Percentiles rank a stretch among this genome's conserved stretches.
Evolutionary conservation across 2,888 invertebrate genomes (phyloP).

Genomic region (Nyleta sp.): DNA sequence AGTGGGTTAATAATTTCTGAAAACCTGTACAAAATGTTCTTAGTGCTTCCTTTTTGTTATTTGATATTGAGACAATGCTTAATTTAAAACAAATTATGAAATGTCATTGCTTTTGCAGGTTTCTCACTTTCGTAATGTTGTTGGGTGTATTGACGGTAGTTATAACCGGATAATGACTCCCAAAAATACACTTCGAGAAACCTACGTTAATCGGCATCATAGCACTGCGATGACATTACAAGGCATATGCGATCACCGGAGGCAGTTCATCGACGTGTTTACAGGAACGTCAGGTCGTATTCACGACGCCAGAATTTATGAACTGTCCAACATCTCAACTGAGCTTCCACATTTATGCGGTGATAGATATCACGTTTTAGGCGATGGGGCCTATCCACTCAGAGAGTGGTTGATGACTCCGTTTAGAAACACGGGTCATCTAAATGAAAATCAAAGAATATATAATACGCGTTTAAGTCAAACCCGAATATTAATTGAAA

Average conservation of each 20-base stretch:
- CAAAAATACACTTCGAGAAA: not conserved
- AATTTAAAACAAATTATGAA: not conserved
- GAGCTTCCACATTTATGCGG: not conserved
- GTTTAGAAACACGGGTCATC: not conserved
- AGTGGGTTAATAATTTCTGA: no score
- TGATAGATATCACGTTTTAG: not conserved
- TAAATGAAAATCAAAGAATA: not conserved
- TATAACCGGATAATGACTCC: not conserved
- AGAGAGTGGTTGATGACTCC: conserved; percentile 7
- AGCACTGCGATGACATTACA: conserved; percentile 6
- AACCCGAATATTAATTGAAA: conserved; percentile 1
- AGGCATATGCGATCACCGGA: conserved; percentile 4
- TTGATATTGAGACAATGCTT: not conserved
- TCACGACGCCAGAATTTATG: conserved; percentile 25
- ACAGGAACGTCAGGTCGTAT: conserved; percentile 13
- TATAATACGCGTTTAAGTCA: not conserved
- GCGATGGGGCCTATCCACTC: conserved; percentile 12
- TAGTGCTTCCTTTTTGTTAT: not conserved
- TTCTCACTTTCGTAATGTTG: conserved; percentile 2
- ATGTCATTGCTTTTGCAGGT: not conserved
- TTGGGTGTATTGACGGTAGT: conserved; percentile 4
- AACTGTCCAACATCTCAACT: not conserved
- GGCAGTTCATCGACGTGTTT: conserved; percentile 22
- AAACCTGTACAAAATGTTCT: no score
- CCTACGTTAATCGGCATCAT: conserved; percentile 14